A percentile compares a stretch with the other conserved stretches of the same genome.
Conservation (phyloP, 1,140 invertebrate genomes). For the Lasioglossum baleicum region DNA sequence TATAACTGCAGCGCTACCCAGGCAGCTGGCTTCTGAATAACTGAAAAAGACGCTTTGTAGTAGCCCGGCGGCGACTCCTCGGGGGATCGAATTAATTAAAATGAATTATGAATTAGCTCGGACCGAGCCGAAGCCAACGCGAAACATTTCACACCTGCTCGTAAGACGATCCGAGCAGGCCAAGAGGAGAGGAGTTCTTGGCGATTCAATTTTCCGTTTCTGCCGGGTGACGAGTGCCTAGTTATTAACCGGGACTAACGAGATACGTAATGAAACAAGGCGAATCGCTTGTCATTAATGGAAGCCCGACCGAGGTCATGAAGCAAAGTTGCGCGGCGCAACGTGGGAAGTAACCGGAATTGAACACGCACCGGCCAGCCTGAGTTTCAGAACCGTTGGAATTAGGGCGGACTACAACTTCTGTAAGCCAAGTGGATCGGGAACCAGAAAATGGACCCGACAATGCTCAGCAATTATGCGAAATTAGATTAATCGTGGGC, state of each 20-base stretch:
- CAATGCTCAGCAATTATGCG: slow-evolving; percentile 7
- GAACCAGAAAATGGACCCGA: not conserved
- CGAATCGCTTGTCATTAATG: slow-evolving; percentile 15
- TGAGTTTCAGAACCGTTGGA: not conserved
- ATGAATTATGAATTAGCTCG: not conserved
- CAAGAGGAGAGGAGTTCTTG: not conserved
- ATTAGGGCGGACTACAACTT: not conserved
- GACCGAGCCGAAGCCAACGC: not conserved
- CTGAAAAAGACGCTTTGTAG: not conserved
- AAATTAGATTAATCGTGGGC: not conserved
- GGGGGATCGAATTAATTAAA: not conserved
- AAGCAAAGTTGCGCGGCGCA: not conserved
- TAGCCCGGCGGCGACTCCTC: not conserved
- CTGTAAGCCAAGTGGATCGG: slow-evolving; percentile 3
- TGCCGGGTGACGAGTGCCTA: not conserved
- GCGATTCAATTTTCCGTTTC: slow-evolving; percentile 5
- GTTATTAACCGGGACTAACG: slow-evolving; percentile 15
- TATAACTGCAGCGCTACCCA: not conserved
- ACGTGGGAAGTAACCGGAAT: not conserved
- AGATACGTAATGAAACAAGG: slow-evolving; percentile 20
- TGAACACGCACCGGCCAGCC: not conserved
- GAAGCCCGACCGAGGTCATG: not conserved
- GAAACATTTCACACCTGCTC: not conserved
- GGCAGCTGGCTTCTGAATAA: not conserved
- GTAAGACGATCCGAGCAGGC: not conserved